Evolutionary conservation across 2,888 invertebrate genomes (phyloP).

Genomic region (Didymodactylos carnosus): DNA sequence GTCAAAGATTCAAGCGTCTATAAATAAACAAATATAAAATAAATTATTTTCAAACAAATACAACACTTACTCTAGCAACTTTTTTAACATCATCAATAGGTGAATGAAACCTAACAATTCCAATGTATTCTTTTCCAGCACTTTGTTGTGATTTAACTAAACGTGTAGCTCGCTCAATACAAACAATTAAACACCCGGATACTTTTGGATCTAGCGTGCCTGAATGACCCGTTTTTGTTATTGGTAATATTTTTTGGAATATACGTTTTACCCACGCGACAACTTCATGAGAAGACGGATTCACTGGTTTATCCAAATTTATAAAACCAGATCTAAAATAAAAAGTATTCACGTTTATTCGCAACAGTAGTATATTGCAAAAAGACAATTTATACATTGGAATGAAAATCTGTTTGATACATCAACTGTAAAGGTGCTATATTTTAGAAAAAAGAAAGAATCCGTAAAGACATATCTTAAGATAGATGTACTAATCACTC

Average conservation of each 20-base stretch:
- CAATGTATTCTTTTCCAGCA: constrained; percentile 94
- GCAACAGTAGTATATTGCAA: too few species aligned
- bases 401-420: too few species aligned
- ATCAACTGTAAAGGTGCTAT: too few species aligned
- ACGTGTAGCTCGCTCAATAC: constrained; percentile 82
- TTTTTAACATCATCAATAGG: constrained; percentile 47
- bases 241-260: constrained; percentile 44
- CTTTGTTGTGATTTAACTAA: constrained; percentile 94
- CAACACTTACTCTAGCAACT: constrained; percentile 30
- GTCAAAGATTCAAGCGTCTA: constrained; percentile 58
- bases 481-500: too few species aligned
- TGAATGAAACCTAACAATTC: constrained; percentile 80
- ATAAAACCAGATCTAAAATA: constrained; percentile 64
- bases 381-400: too few species aligned
- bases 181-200: constrained; percentile 76
- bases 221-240: constrained; percentile 89
- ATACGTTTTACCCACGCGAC: constrained; percentile 98
- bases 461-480: too few species aligned
- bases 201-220: constrained; percentile 93
- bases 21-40: too few species aligned
- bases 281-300: constrained; percentile 96
- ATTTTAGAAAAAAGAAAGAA: too few species aligned
- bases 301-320: constrained; percentile 92
- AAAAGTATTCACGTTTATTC: too few species aligned
- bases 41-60: too few species aligned